A percentile compares a stretch with the other conserved stretches of the same genome.
These are phyloP conservation scores for Saccostrea glomerata DNA, from an alignment of 1,140 invertebrate species.

Conservation along the genomic window DNA sequence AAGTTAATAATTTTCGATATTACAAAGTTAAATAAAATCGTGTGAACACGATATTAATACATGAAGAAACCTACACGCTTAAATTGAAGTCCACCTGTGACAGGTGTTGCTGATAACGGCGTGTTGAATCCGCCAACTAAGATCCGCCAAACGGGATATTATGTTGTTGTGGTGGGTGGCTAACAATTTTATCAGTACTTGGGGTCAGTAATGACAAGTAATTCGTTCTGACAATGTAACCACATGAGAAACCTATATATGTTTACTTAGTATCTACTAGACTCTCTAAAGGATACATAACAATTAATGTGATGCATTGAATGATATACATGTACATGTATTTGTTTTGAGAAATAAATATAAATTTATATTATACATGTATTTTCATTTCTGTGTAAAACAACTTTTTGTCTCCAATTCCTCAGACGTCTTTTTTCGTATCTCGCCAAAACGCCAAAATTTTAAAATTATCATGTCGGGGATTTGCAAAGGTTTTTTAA, in stretches of 20 bases:
- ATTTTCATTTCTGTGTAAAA: too few relatives aligned
- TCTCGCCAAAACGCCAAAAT: too few relatives aligned
- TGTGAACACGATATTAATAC: neutral
- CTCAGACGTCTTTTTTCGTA: too few relatives aligned
- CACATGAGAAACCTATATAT: neutral
- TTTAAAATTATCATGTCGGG: too few relatives aligned
- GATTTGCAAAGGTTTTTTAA: too few relatives aligned
- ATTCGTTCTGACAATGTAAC: constrained; percentile 15
- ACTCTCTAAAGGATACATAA: too few relatives aligned
- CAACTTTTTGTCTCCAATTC: too few relatives aligned
- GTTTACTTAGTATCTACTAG: too few relatives aligned
- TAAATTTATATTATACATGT: too few relatives aligned
- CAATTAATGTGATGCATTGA: too few relatives aligned
- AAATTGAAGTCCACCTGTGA: neutral
- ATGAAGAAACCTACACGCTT: neutral
- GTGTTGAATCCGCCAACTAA: neutral
- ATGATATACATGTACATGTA: too few relatives aligned
- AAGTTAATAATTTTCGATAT: neutral
- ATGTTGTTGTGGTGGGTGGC: neutral
- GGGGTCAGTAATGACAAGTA: neutral
- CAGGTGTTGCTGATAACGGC: neutral
- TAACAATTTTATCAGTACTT: neutral
- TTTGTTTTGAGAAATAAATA: too few relatives aligned
- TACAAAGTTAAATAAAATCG: neutral
- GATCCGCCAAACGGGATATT: neutral